Percentiles rank a stretch among this genome's conserved stretches.
phyloP scores from a whole-genome alignment of 2,888 invertebrate genomes.

The Aradus depressus region DNA sequence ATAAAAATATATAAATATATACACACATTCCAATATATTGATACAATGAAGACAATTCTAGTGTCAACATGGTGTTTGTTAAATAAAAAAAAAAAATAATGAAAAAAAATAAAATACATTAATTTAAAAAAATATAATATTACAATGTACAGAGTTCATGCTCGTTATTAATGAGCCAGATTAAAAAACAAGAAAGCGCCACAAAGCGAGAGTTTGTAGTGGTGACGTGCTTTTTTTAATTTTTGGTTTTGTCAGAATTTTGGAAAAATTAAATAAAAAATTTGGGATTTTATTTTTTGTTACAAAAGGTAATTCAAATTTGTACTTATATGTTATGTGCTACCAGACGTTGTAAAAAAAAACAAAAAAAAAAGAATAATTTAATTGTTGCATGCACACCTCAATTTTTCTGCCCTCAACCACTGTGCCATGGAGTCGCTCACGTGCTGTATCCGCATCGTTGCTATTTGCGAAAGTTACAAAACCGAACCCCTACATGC shows the following conservation, averaged over 20 bases:
- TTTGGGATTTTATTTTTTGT: conserved; percentile 22
- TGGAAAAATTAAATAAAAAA: conserved; percentile 10
- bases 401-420: conserved; percentile 99
- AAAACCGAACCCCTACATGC: conserved; percentile 99
- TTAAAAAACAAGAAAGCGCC: conserved; percentile 28
- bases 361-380: too few relatives aligned
- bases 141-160: conserved; percentile 27
- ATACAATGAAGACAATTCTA: conserved; percentile 7
- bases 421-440: conserved; percentile 99
- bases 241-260: conserved; percentile 9
- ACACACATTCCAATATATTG: conserved; percentile 14
- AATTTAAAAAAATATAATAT: conserved; percentile 26
- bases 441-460: conserved; percentile 99
- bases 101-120: too few relatives aligned
- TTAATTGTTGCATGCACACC: conserved; percentile 74
- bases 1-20: conserved; percentile 12
- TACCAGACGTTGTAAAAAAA: conserved; percentile 27
- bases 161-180: conserved; percentile 28
- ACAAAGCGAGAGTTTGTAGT: conserved; percentile 29
- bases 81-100: conserved; percentile 12
- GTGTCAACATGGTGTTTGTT: conserved; percentile 11
- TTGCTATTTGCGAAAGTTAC: conserved; percentile 99
- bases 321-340: conserved; percentile 29
- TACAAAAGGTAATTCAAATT: conserved; percentile 25
- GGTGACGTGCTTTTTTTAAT: conserved; percentile 26